Evolutionary conservation across 2,797 vertebrate species (phyloP).

Genomic region (Chaetodon trifasciatus): DNA sequence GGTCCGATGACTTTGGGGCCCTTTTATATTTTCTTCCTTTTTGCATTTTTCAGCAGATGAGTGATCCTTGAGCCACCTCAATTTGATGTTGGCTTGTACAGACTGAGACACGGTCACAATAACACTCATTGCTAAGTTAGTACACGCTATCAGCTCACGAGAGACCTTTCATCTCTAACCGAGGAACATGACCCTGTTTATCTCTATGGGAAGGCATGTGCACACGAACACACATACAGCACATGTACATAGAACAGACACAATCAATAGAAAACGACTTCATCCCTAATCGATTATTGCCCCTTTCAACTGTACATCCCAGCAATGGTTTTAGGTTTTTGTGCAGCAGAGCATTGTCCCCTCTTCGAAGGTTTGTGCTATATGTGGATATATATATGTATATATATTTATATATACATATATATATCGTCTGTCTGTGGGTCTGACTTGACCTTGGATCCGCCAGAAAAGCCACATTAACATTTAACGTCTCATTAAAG

Average conservation of each 20-base stretch:
- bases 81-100: constrained; percentile 62
- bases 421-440: constrained; percentile 68
- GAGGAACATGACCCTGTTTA: constrained; percentile 83
- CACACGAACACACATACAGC: constrained; percentile 80
- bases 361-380: constrained; percentile 82
- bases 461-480: constrained; percentile 72
- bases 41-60: constrained; percentile 44
- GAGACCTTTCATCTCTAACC: constrained; percentile 64
- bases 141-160: constrained; percentile 68
- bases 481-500: constrained; percentile 76
- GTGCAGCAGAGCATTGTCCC: constrained; percentile 84
- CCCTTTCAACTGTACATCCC: constrained; percentile 86
- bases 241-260: constrained; percentile 82
- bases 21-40: neutral
- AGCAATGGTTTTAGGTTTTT: constrained; percentile 85
- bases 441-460: constrained; percentile 71
- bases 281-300: constrained; percentile 81
- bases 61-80: constrained; percentile 66
- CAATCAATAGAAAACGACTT: constrained; percentile 80
- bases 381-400: constrained; percentile 74
- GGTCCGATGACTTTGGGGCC: constrained; percentile 26
- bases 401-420: constrained; percentile 69
- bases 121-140: constrained; percentile 77
- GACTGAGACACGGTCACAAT: constrained; percentile 75
- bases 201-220: constrained; percentile 75